Evolutionary conservation across 2,888 invertebrate genomes (phyloP), one percentile per base, ranked within the genome.

Genomic region (Mystacides longicornis): DNA sequence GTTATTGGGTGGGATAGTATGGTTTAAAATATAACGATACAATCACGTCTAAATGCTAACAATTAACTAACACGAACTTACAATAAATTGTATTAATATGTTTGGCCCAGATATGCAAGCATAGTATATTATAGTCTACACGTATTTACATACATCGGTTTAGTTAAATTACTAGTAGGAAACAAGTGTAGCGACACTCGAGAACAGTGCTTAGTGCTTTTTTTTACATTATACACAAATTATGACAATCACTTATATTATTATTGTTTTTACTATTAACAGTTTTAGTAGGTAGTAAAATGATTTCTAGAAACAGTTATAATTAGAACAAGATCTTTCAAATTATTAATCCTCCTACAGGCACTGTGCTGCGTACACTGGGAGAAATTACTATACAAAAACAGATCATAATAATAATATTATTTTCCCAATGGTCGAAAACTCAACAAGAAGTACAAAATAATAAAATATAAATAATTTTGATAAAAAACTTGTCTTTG

Each of bases 401-500:
- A n/a, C n/a, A n/a, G n/a, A n/a, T n/a, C n/a, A n/a, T n/a, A n/a
- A n/a, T n/a, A n/a, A 54, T 47, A 16, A 58, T 54, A 54, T 18
- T 16, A 55, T 33, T 33, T 22, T 23, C 22, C 42, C 37, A 27
- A 49, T 49, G 54, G 37, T 21, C 37, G 51, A 56, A 53, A 47
- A 52, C 46, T 27, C 50, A 53, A 45, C 52, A 52, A 57, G 46
- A 23, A 59, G 53, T 5, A 27, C 27, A 37, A 37, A 37, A 37
- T 37, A 37, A 37, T 37, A 37, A 7, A 37, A 37, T 37, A 37
- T 53, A 61, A 57, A 60, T 57, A 58, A 57, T 59, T 61, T 61
- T 57, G 58, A 60, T 60, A 58, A 58, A n/a, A 50, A 50, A 58
- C n/a, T n/a, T 57, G 60, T 59, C 59, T 61, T 56, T 58, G 51